Base-by-base conservation (phyloP, 2,888 invertebrate species). In the Rhingia rostrata region DNA sequence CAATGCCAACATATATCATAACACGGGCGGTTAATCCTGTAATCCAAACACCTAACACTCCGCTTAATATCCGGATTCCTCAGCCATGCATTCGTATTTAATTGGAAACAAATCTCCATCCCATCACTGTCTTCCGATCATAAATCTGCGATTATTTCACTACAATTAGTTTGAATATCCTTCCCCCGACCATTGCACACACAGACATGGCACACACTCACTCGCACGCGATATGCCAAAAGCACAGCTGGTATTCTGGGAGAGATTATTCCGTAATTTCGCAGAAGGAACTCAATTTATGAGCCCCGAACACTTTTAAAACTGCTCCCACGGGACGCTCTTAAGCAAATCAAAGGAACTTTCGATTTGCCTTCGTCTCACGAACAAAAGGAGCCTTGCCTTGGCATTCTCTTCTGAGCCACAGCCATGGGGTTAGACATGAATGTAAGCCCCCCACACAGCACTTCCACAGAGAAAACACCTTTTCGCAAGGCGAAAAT, bases 61-160 rank as follows among this genome's bases (percentile, higher is more conserved):
- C 35, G 49, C 30, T 77, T 33, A 80, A 80, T 84, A 84, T 84
- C 84, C 84, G 84, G 43, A 80, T 84, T 69, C 84, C 67, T 12
- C 37, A 32, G 43, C 60, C 60, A 37, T 74, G 70, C 49, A 75
- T 70, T 84, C 64, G 80, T 70, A 84, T 84, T 70, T 84, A 84
- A 84, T 84, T 84, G 84, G 84, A 84, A 84, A 75, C 80, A 75
- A 80, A 84, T 84, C 79, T 75, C 75, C 84, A 80, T 75, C 70
- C 84, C 84, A 80, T 84, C 70, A 80, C 70, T 54, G 58, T 70
- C 47, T 80, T 54, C 80, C 84, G 74, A 75, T 74, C 80, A 84
- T 84, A 84, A 84, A 84, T 84, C 70, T 84, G 66, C 80, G 84
- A 84, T 84, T 84, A 84, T 84, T 84, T 84, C 80, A 80, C 74